These are phyloP conservation scores for Zaprionus lachaisei DNA, from an alignment of 1,140 invertebrate genomes.

Conservation along the genomic window DNA sequence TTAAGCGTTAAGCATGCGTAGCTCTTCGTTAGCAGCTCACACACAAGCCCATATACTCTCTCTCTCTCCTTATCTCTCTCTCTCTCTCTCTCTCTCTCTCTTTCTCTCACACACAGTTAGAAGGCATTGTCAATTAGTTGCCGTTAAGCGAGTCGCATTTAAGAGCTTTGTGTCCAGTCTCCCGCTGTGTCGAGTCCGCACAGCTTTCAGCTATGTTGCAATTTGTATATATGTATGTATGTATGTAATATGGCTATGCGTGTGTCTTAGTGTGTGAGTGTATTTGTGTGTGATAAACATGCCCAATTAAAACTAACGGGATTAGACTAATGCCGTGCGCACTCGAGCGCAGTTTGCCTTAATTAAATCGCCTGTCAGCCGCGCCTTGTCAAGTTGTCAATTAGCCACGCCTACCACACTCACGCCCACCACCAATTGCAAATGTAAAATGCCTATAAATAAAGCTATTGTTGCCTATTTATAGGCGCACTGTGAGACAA, in stretches of 20 bases:
- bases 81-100: conserved; percentile 6
- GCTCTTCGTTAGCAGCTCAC: conserved; percentile 19
- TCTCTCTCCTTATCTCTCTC: neutral
- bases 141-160: conserved; percentile 59
- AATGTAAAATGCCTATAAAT: conserved; percentile 50
- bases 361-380: conserved; percentile 73
- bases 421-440: neutral
- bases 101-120: conserved; percentile 7
- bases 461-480: conserved; percentile 36
- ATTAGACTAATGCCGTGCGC: conserved; percentile 63
- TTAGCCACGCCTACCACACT: conserved; percentile 41
- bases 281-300: conserved; percentile 66
- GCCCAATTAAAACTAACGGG: conserved; percentile 77
- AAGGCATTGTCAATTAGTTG: conserved; percentile 72
- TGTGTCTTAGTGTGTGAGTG: neutral
- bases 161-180: conserved; percentile 38
- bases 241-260: neutral
- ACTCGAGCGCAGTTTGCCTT: conserved; percentile 68
- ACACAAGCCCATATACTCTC: conserved; percentile 13
- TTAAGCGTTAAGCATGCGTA: conserved; percentile 71
- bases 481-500: conserved; percentile 16
- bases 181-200: conserved; percentile 56
- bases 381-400: conserved; percentile 69
- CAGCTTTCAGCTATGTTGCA: conserved; percentile 45
- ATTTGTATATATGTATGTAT: conserved; percentile 28